Evolutionary conservation across 2,113 vertebrate species (phyloP).

Genomic region (Channa argus): DNA sequence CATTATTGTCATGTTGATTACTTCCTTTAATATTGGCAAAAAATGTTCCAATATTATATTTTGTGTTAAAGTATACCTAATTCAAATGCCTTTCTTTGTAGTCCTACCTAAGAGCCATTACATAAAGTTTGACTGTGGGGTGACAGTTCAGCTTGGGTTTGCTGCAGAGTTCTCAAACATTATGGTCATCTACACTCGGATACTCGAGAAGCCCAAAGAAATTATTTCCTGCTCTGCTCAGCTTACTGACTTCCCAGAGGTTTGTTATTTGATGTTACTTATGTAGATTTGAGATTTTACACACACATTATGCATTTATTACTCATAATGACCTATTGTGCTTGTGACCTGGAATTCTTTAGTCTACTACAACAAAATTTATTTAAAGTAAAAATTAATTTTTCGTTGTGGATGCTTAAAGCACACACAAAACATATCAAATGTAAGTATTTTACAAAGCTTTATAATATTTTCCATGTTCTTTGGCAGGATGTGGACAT

Average conservation of each 20-base stretch:
- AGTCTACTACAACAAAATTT: neutral
- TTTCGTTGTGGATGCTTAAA: neutral
- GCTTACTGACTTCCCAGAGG: conserved; percentile 86
- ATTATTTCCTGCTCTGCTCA: conserved; percentile 82
- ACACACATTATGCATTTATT: neutral
- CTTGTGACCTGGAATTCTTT: neutral
- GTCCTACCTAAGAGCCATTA: conserved; percentile 83
- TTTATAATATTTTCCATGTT: neutral
- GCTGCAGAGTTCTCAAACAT: conserved; percentile 92
- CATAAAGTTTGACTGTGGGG: conserved; percentile 85
- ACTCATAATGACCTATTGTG: neutral
- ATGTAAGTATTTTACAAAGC: neutral
- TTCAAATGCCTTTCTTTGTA: conserved; percentile 32
- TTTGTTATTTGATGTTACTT: conserved; percentile 40
- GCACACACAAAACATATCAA: neutral
- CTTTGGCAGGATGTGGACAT: conserved; percentile 84
- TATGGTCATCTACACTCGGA: conserved; percentile 89
- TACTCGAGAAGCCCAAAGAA: conserved; percentile 80
- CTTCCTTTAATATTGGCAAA: neutral
- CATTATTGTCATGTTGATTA: neutral
- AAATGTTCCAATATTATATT: too few species aligned
- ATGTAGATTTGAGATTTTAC: neutral
- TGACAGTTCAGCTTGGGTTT: conserved; percentile 87
- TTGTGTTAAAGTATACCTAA: neutral
- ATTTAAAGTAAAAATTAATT: neutral